These are phyloP conservation scores for Erannis defoliaria DNA, from an alignment of 2,888 invertebrate species.

Conservation along the genomic window DNA sequence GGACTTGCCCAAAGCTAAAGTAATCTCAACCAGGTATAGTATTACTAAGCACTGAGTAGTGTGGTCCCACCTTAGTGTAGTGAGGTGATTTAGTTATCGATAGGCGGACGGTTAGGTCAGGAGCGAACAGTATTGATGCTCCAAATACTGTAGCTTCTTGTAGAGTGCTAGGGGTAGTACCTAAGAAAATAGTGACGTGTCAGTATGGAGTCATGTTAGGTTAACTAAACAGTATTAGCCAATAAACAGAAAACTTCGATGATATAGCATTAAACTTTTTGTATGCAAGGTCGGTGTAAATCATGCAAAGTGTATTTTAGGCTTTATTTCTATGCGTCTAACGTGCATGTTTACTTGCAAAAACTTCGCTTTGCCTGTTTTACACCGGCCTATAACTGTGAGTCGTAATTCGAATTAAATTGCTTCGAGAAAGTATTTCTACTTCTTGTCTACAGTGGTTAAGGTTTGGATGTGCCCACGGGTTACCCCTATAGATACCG, in stretches of 20 bases:
- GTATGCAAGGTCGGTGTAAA: neutral
- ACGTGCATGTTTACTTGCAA: neutral
- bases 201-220: neutral
- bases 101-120: slow-evolving; percentile 9
- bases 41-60: slow-evolving; percentile 73
- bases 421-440: slow-evolving; percentile 1
- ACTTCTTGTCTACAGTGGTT: neutral
- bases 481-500: too few relatives aligned
- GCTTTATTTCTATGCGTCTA: neutral
- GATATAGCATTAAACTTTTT: neutral
- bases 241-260: neutral
- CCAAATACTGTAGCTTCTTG: slow-evolving; percentile 1
- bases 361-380: neutral
- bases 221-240: slow-evolving; percentile 7
- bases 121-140: slow-evolving; percentile 18
- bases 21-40: slow-evolving; percentile 82
- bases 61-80: slow-evolving; percentile 62
- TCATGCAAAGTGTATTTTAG: neutral
- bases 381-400: neutral
- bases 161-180: slow-evolving; percentile 4
- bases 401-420: neutral
- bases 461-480: neutral
- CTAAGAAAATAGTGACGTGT: slow-evolving; percentile 1
- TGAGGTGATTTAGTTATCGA: slow-evolving; percentile 61
- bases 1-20: slow-evolving; percentile 81